Conservation (phyloP, 2,113 vertebrate species). For the Oncorhynchus nerka region DNA sequence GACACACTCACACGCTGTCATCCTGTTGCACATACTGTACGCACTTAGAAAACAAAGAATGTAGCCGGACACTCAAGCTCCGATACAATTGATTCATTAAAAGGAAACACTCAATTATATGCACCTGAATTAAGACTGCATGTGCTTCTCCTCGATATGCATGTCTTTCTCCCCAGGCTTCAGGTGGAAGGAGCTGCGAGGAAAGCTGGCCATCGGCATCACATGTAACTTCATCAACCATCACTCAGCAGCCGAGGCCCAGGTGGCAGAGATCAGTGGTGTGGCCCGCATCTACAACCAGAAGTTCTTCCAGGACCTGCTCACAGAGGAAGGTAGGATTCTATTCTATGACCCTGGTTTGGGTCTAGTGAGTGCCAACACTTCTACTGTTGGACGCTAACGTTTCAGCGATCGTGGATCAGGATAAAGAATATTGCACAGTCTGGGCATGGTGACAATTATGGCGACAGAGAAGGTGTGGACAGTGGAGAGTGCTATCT, state of each 20-base stretch:
- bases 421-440: not conserved
- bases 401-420: too few species aligned
- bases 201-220: slow-evolving; percentile 92
- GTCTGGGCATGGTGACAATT: not conserved
- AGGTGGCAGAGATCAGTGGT: slow-evolving; percentile 90
- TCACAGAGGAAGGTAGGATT: slow-evolving; percentile 80
- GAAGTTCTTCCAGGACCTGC: slow-evolving; percentile 90
- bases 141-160: not conserved
- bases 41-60: not conserved
- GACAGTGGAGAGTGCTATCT: not conserved
- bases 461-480: slow-evolving; percentile 6
- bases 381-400: too few species aligned
- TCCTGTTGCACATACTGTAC: not conserved
- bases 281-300: slow-evolving; percentile 96
- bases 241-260: slow-evolving; percentile 78
- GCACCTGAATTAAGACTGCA: too few species aligned
- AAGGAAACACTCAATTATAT: too few species aligned
- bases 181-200: slow-evolving; percentile 85
- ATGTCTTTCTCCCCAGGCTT: slow-evolving; percentile 75
- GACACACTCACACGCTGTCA: not conserved
- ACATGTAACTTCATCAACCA: slow-evolving; percentile 90
- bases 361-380: too few species aligned
- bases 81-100: too few species aligned
- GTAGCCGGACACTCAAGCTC: too few species aligned
- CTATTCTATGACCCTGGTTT: too few species aligned